Conservation (phyloP, 2,888 invertebrate genomes). For the Euplagia quadripunctaria region DNA sequence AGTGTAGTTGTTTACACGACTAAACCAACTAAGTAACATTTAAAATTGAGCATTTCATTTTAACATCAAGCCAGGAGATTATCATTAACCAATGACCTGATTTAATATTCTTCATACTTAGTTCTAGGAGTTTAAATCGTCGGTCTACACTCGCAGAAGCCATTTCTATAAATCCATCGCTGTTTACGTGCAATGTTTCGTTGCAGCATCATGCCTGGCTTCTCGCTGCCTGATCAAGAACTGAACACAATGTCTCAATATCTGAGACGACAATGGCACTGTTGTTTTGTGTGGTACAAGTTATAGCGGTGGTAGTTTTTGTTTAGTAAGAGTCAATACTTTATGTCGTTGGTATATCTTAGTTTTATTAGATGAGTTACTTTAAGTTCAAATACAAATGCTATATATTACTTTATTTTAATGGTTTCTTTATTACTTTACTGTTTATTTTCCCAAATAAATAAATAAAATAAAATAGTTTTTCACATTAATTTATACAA, state of each 20-base stretch:
- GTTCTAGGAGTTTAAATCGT: not conserved
- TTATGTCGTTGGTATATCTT: not conserved
- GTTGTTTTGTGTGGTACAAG: slow-evolving; percentile 15
- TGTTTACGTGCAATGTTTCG: slow-evolving; percentile 9
- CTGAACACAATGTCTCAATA: slow-evolving; percentile 13
- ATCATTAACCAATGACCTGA: too few relatives aligned
- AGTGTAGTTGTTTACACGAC: too few relatives aligned
- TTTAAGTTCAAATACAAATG: too few relatives aligned
- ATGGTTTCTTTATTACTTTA: too few relatives aligned
- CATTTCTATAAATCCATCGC: not conserved
- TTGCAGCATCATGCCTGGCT: slow-evolving; percentile 12
- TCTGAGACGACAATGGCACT: slow-evolving; percentile 2
- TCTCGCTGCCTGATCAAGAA: slow-evolving; percentile 9
- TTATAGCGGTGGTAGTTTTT: not conserved
- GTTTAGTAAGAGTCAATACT: not conserved
- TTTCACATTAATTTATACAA: not conserved
- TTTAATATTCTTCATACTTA: too few relatives aligned
- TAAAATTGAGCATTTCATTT: too few relatives aligned
- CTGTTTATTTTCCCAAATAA: too few relatives aligned
- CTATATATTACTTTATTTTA: too few relatives aligned
- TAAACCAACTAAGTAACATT: too few relatives aligned
- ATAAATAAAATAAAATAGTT: too few relatives aligned
- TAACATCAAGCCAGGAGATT: too few relatives aligned
- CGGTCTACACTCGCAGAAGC: not conserved
- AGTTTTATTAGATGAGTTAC: too few relatives aligned